Percentiles rank a stretch among this genome's conserved stretches.
Evolutionary conservation across 2,888 invertebrate species (phyloP).

Genomic region (Syrphus vitripennis): DNA sequence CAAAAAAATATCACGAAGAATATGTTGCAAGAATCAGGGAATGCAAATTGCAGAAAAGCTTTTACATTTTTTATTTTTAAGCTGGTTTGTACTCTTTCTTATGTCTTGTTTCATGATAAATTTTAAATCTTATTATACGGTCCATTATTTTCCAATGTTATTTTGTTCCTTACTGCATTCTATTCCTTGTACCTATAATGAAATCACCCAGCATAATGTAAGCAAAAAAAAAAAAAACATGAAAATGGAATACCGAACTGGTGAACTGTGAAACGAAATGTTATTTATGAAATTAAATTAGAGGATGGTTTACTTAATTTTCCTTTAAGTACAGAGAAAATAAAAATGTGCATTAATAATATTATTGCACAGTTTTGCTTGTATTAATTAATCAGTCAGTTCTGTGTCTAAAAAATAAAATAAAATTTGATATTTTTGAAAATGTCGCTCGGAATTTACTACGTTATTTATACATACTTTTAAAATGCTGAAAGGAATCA

Average conservation of each 20-base stretch:
- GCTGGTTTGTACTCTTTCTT: not conserved
- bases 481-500: too few relatives aligned
- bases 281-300: not conserved
- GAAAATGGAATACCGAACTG: not conserved
- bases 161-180: conserved; percentile 11
- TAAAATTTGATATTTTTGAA: too few relatives aligned
- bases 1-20: too few relatives aligned
- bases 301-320: not conserved
- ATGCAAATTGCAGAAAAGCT: not conserved
- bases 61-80: not conserved
- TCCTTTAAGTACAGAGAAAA: not conserved
- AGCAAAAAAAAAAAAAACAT: not conserved
- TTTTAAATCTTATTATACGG: conserved; percentile 43
- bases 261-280: conserved; percentile 19
- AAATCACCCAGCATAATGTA: not conserved
- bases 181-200: not conserved
- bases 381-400: too few relatives aligned
- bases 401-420: too few relatives aligned
- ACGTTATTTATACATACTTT: too few relatives aligned
- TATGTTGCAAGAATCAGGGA: too few relatives aligned
- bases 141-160: conserved; percentile 15
- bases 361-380: too few relatives aligned
- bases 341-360: too few relatives aligned
- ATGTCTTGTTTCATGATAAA: conserved; percentile 19
- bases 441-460: too few relatives aligned